Base-by-base conservation (phyloP, 2,113 vertebrate genomes). In the Dolichallabes microphthalmus region DNA sequence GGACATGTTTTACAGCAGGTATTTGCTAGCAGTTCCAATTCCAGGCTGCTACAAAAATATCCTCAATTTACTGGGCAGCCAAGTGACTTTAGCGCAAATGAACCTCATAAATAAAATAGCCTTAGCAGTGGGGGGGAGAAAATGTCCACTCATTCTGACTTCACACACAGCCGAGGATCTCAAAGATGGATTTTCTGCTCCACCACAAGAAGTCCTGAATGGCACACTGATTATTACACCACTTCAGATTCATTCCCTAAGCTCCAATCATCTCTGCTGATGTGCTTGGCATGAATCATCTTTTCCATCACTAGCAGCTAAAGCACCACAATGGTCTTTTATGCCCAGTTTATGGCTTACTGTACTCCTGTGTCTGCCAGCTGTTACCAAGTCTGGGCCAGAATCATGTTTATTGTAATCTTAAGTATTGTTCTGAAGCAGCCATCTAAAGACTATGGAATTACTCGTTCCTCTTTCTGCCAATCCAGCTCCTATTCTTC, bases 221-320 rank as follows among this genome's bases (percentile, higher is more conserved):
- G 55, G 82, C 55, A 64, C 17, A 60, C 39, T 86, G 61, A 84
- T 88, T 84, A 86, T 82, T 61, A 85, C 73, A 30, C 53, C 60
- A 55, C 78, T 76, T 84, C 27, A 63, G 39, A 81, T 75, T 86
- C 75, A 50, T 69, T 88, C 52, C 74, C 80, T 50, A 55, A 83
- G 74, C 84, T 82, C 84, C 85, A 86, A 86, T 86, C 64, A 85
- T 71, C 57, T 64, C 53, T 78, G 45, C 61, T 80, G 66, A 83
- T 88, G 84, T 74, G 32, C 25, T 35, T 63, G 69, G 82, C 82
- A 83, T 39, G 35, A 61, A 19, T 58, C 22, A 32, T 82, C 71
- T 82, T 30, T 82, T 63, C 61, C 75, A 82, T 79, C 64, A 63
- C 58, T 71, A 32, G 17, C n/a, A 63, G 32, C 76, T 77, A 61